Evolutionary conservation across 2,113 vertebrate genomes (phyloP).

Genomic region (Hypomesus transpacificus): DNA sequence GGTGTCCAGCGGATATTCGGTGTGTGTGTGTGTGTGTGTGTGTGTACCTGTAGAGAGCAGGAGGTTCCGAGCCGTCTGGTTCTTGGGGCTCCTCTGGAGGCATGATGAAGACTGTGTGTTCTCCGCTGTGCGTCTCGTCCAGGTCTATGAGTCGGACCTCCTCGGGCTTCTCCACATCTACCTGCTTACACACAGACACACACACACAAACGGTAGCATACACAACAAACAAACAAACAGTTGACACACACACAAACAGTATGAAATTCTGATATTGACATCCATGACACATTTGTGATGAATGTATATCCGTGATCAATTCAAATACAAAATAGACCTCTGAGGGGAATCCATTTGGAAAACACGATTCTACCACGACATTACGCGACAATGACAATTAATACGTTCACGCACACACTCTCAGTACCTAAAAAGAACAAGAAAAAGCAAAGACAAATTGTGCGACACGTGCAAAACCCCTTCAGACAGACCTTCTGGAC

Average conservation of each 20-base stretch:
- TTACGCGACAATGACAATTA: too few relatives aligned
- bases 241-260: not conserved
- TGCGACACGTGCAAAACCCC: too few relatives aligned
- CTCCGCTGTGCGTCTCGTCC: constrained; percentile 83
- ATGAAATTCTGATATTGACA: not conserved
- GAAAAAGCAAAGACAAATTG: not conserved
- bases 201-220: not conserved
- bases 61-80: constrained; percentile 73
- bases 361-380: too few relatives aligned
- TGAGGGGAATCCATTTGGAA: too few relatives aligned
- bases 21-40: constrained; percentile 6
- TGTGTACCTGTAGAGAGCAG: constrained; percentile 78
- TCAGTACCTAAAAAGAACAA: not conserved
- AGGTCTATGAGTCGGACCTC: constrained; percentile 78
- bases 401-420: too few relatives aligned
- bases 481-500: constrained; percentile 79
- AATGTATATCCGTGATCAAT: too few relatives aligned
- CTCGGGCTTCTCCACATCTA: constrained; percentile 86
- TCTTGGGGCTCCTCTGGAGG: constrained; percentile 83
- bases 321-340: too few relatives aligned
- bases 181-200: constrained; percentile 53
- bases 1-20: not conserved
- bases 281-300: too few relatives aligned
- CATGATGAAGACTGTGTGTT: constrained; percentile 93
- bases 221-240: not conserved